A percentile compares a stretch with the other conserved stretches of the same genome.
These are phyloP conservation scores for Apodemia duryi DNA, from an alignment of 2,888 invertebrate genomes.

Conservation along the genomic window DNA sequence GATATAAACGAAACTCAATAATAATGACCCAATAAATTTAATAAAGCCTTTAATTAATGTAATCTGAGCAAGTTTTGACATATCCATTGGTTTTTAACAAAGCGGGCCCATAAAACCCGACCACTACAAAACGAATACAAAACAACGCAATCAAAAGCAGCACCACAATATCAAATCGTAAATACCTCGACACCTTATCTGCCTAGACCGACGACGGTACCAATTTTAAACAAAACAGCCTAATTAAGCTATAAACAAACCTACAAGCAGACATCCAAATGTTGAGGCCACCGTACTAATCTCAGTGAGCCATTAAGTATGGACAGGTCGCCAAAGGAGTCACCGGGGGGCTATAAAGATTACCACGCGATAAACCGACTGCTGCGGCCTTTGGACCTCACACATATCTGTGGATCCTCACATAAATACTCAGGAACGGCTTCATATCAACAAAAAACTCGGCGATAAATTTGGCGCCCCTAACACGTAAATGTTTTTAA, in stretches of 20 bases:
- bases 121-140: conserved; percentile 57
- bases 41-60: conserved; percentile 16
- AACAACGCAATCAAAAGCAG: conserved; percentile 43
- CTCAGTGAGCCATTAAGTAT: conserved; percentile 71
- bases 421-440: conserved; percentile 72
- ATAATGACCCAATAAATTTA: conserved; percentile 13
- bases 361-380: conserved; percentile 73
- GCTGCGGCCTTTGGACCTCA: conserved; percentile 70
- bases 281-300: conserved; percentile 59
- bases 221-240: conserved; percentile 74
- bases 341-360: conserved; percentile 73
- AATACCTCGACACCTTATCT: conserved; percentile 76
- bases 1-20: conserved; percentile 11
- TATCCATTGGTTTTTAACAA: conserved; percentile 30
- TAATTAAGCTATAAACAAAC: conserved; percentile 79
- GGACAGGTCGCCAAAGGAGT: conserved; percentile 72
- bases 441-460: conserved; percentile 76
- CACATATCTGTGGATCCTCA: conserved; percentile 59
- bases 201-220: conserved; percentile 61
- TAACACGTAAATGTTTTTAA: conserved; percentile 76
- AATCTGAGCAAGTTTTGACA: conserved; percentile 24
- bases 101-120: conserved; percentile 43
- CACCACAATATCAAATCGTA: conserved; percentile 62
- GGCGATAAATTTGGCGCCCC: conserved; percentile 78
- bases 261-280: conserved; percentile 70